Evolutionary conservation across 2,113 vertebrate genomes (phyloP).

Genomic region (Chlorodrepanis virens): DNA sequence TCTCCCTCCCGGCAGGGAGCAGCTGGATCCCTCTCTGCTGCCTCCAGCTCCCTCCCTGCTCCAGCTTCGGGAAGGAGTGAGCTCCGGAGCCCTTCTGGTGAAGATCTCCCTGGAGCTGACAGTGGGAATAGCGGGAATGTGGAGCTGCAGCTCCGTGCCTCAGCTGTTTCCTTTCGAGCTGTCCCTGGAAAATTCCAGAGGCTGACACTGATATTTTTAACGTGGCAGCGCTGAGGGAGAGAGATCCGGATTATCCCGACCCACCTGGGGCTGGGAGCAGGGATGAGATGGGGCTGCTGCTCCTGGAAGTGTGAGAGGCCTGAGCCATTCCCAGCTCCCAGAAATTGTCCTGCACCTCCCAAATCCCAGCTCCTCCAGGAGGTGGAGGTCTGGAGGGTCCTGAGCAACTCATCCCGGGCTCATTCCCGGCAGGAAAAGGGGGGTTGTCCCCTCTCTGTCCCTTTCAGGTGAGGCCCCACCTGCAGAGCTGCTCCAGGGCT

Average conservation of each 20-base stretch:
- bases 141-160: slow-evolving; percentile 58
- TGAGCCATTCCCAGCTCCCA: background rate
- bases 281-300: background rate
- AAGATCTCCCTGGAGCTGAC: slow-evolving; percentile 73
- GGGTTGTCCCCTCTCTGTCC: background rate
- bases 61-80: slow-evolving; percentile 42
- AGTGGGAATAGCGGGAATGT: slow-evolving; percentile 64
- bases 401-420: background rate
- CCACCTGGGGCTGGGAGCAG: background rate
- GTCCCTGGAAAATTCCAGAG: slow-evolving; percentile 70
- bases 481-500: background rate
- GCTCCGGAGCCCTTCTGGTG: slow-evolving; percentile 64
- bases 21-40: slow-evolving; percentile 14
- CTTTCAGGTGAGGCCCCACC: background rate
- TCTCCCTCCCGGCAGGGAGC: slow-evolving; percentile 28
- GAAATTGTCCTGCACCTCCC: background rate
- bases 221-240: background rate
- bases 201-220: slow-evolving; percentile 76
- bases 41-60: slow-evolving; percentile 36
- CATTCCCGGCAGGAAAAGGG: background rate
- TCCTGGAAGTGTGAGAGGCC: background rate
- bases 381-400: background rate
- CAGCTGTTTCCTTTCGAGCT: slow-evolving; percentile 75
- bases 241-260: background rate
- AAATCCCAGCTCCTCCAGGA: fast-evolving